A percentile compares a stretch with the other conserved stretches of the same genome.
Evolutionary conservation across 2,888 invertebrate genomes (phyloP).

Genomic region (Drosophila leonis): DNA sequence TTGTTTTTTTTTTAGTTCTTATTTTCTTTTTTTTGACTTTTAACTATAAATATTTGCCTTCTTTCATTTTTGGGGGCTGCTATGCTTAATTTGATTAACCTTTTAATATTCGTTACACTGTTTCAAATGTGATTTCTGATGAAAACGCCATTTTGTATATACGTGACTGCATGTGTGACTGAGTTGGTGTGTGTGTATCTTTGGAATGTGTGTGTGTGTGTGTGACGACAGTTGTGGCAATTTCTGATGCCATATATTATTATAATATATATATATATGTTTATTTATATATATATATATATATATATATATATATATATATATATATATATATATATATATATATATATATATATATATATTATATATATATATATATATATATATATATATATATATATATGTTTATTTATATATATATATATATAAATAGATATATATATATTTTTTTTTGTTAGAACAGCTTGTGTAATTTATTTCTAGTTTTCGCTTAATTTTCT

Average conservation of each 20-base stretch:
- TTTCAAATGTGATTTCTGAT: constrained; percentile 64
- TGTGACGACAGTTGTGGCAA: constrained; percentile 13
- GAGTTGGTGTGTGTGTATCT: not conserved
- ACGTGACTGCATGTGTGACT: constrained; percentile 21
- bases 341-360: too few species aligned
- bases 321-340: constrained; percentile 20
- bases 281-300: constrained; percentile 21
- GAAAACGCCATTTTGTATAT: constrained; percentile 56
- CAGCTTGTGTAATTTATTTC: constrained; percentile 64
- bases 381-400: too few species aligned
- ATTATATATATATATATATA: constrained; percentile 14
- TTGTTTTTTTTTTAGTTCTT: not conserved
- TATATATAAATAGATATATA: too few species aligned
- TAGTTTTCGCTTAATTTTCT: constrained; percentile 28
- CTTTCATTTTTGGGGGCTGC: constrained; percentile 44
- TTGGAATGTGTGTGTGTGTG: constrained; percentile 1
- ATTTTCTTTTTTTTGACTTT: constrained; percentile 32
- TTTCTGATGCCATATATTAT: constrained; percentile 43
- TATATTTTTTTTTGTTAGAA: constrained; percentile 44
- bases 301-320: too few species aligned
- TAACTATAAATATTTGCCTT: constrained; percentile 70
- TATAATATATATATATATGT: constrained; percentile 19
- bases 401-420: constrained; percentile 14
- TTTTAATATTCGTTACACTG: constrained; percentile 74
- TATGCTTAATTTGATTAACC: constrained; percentile 75